phyloP scores from a whole-genome alignment of 2,888 invertebrate species.

The Lycocerus yunnanus region DNA sequence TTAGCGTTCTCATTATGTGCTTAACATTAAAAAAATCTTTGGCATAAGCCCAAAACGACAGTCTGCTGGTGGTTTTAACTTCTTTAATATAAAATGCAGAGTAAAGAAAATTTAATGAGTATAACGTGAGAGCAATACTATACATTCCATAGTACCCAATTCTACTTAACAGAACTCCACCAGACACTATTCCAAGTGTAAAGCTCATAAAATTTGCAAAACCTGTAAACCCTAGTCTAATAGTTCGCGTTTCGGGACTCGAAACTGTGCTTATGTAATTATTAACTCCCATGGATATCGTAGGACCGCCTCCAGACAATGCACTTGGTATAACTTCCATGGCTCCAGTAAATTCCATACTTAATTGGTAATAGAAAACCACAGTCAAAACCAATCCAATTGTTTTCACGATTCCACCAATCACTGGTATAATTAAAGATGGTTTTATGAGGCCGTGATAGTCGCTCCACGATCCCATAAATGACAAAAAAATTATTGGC shows the following conservation, averaged over 20 bases:
- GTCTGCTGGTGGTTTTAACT: neutral
- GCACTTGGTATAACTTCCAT: neutral
- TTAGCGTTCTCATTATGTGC: neutral
- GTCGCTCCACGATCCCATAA: neutral
- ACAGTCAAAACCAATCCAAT: neutral
- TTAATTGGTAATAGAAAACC: neutral
- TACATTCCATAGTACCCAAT: neutral
- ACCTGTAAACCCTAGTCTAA: neutral
- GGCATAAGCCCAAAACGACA: neutral
- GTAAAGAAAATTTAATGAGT: neutral
- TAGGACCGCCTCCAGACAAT: neutral
- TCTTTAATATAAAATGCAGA: neutral
- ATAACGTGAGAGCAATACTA: neutral
- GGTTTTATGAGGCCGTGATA: neutral
- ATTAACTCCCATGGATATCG: neutral
- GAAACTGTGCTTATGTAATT: neutral
- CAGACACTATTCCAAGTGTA: neutral
- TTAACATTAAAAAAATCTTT: neutral
- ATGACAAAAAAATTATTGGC: neutral
- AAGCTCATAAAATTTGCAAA: neutral
- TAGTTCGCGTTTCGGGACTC: neutral
- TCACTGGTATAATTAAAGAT: neutral
- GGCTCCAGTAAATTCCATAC: neutral
- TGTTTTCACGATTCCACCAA: neutral
- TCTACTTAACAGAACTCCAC: neutral